phyloP scores from a whole-genome alignment of 2,113 vertebrate species.

The Mirza zaza region DNA sequence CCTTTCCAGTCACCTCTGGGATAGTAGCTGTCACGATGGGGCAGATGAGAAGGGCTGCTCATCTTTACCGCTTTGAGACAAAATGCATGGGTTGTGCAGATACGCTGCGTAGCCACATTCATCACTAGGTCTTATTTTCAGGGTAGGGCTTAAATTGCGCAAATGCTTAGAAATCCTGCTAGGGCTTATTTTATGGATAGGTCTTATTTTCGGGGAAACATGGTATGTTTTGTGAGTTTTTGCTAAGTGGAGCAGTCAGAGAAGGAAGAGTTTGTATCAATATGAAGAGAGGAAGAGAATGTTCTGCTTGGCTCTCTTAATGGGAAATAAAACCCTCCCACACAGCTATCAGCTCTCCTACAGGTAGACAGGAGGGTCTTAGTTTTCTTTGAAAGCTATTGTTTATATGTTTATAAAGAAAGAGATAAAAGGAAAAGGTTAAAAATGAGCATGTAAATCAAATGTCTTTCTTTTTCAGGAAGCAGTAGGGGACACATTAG shows the following conservation, averaged over 20 bases:
- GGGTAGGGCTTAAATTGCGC: too few species aligned
- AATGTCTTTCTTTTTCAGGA: conserved; percentile 87
- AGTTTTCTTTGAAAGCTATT: conserved; percentile 19
- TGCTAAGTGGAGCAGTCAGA: neutral
- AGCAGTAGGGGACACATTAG: conserved; percentile 92
- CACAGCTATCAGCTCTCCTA: neutral
- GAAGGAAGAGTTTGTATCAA: neutral
- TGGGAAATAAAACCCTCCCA: neutral
- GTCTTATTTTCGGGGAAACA: too few species aligned
- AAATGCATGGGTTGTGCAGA: too few species aligned
- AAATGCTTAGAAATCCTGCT: too few species aligned
- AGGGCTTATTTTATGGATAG: too few species aligned
- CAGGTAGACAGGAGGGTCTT: neutral
- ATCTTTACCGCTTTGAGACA: too few species aligned
- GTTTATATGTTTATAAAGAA: conserved; percentile 34
- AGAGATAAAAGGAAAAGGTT: neutral
- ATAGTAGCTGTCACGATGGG: too few species aligned
- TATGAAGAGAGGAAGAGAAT: conserved; percentile 25
- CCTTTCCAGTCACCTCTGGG: too few species aligned
- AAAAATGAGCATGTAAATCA: conserved; percentile 15
- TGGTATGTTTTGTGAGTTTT: neutral
- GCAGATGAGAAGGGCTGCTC: too few species aligned
- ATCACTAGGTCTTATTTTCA: too few species aligned
- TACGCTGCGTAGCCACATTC: too few species aligned
- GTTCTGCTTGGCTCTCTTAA: conserved; percentile 11